phyloP scores from a whole-genome alignment of 1,140 invertebrate species.

The Galleria mellonella region DNA sequence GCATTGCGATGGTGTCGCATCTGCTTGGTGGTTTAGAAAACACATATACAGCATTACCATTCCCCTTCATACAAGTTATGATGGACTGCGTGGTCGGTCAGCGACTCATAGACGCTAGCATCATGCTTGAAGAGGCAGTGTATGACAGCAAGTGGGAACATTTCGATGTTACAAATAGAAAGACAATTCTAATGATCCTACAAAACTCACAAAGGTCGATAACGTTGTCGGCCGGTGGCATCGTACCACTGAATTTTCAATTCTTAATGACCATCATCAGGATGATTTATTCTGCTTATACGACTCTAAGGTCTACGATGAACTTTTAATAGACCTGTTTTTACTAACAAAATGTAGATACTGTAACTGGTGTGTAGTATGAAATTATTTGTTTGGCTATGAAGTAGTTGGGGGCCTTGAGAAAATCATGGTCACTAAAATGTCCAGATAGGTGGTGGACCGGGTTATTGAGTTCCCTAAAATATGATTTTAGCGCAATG shows the following conservation, averaged over 20 bases:
- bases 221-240: not conserved
- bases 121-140: slow-evolving; percentile 21
- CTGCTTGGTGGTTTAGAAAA: slow-evolving; percentile 40
- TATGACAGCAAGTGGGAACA: slow-evolving; percentile 42
- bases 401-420: no score
- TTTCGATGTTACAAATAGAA: slow-evolving; percentile 34
- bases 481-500: no score
- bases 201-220: slow-evolving; percentile 32
- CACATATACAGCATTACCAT: slow-evolving; percentile 37
- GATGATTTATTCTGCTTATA: not conserved
- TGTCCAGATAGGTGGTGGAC: no score
- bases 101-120: slow-evolving; percentile 33
- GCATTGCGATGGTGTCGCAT: slow-evolving; percentile 24
- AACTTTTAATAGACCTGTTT: no score
- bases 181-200: slow-evolving; percentile 30
- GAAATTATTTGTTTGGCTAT: no score
- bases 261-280: not conserved
- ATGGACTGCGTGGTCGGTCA: slow-evolving; percentile 42
- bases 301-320: not conserved
- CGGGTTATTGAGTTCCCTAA: no score
- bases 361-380: no score
- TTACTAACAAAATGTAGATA: no score
- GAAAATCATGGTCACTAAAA: no score
- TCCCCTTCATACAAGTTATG: slow-evolving; percentile 25
- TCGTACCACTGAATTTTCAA: not conserved